Evolutionary conservation across 2,113 vertebrate genomes (phyloP).

Genomic region (Poecilia latipinna): DNA sequence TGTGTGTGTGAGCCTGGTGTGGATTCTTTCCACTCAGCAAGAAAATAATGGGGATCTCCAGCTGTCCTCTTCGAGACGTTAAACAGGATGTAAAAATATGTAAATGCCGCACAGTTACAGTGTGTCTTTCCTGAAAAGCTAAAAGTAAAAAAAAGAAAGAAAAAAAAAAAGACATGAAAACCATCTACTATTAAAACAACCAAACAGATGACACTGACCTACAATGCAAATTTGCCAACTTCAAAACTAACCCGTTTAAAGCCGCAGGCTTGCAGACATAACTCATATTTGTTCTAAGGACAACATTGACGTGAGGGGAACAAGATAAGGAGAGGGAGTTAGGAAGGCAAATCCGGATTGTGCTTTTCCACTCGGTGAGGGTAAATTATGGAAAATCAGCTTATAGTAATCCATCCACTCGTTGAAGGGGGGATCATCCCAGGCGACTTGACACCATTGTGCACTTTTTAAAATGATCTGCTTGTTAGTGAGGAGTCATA

Average conservation of each 20-base stretch:
- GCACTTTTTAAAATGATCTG: constrained; percentile 73
- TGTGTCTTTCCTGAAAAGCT: constrained; percentile 32
- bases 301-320: constrained; percentile 60
- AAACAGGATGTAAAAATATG: constrained; percentile 36
- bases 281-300: constrained; percentile 62
- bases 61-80: constrained; percentile 38
- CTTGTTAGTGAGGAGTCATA: constrained; percentile 70
- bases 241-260: constrained; percentile 42
- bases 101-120: constrained; percentile 35
- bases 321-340: constrained; percentile 74
- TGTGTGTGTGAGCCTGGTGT: constrained; percentile 16
- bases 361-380: constrained; percentile 72
- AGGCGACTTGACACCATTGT: constrained; percentile 72
- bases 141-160: not conserved
- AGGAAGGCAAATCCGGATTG: constrained; percentile 74
- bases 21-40: constrained; percentile 44
- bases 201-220: constrained; percentile 25
- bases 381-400: constrained; percentile 80
- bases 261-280: constrained; percentile 17
- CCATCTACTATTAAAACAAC: constrained; percentile 18
- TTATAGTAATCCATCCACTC: constrained; percentile 74
- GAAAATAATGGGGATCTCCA: constrained; percentile 55
- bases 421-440: constrained; percentile 72
- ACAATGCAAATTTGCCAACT: constrained; percentile 43
- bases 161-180: not conserved